Percentiles rank a stretch among this genome's conserved stretches.
These are phyloP conservation scores for Taeniopygia guttata DNA, from an alignment of 2,797 vertebrate genomes.

Conservation along the genomic window DNA sequence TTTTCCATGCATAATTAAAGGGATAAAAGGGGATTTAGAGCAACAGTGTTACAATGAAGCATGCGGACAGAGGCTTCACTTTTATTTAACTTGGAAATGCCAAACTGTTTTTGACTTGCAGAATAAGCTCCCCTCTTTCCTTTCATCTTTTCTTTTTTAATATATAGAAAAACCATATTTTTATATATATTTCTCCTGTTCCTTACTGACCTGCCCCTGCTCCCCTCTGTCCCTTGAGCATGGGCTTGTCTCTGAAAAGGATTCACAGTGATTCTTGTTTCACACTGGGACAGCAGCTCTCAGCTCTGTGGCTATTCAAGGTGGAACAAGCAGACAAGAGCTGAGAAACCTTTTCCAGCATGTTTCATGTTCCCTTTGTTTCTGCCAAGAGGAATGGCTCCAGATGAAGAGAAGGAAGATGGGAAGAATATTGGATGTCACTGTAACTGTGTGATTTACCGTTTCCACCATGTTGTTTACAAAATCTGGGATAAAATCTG, in stretches of 20 bases:
- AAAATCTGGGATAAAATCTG: background rate
- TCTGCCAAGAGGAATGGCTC: background rate
- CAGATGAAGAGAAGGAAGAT: background rate
- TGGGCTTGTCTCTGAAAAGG: background rate
- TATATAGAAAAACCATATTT: background rate
- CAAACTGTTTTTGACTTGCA: constrained; percentile 36
- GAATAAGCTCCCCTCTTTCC: background rate
- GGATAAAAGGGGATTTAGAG: constrained; percentile 64
- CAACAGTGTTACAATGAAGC: constrained; percentile 71
- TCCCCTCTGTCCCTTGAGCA: background rate
- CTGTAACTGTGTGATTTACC: background rate
- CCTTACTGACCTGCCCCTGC: background rate
- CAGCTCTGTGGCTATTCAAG: background rate
- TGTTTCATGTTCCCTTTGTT: background rate
- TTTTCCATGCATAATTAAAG: constrained; percentile 70
- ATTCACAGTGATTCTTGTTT: background rate
- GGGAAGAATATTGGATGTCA: background rate
- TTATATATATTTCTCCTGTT: background rate
- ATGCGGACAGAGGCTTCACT: constrained; percentile 57
- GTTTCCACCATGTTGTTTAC: background rate
- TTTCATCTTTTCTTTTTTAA: background rate
- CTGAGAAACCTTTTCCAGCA: background rate
- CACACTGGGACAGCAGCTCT: background rate
- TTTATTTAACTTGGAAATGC: constrained; percentile 54
- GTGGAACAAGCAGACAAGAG: background rate